Evolutionary conservation across 2,797 vertebrate species (phyloP), one percentile per base, ranked within the genome.

Genomic region (Peromyscus aztecus): DNA sequence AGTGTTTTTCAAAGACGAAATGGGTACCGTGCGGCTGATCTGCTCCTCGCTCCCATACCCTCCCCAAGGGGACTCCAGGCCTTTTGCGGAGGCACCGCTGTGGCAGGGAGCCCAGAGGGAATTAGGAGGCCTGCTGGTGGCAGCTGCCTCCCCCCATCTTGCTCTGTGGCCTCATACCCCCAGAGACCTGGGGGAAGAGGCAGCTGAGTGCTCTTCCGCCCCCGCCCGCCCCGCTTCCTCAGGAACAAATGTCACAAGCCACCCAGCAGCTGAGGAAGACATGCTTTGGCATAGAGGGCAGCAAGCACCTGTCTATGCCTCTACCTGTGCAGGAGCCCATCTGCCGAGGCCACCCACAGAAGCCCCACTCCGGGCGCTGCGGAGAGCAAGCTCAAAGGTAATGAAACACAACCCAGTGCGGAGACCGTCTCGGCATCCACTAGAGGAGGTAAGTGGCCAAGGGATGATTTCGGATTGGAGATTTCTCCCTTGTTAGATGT

Each of bases 331-430:
- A 0, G 1, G 10, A 49, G 21, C n/a, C 31, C n/a, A 24, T 16
- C 52, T 55, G 49, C 83, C 5, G 12, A 61, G 29, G 4, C 27
- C 16, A 1, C n/a, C 49, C 46, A 59, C 63, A 43, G 86, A 49
- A 93, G 94, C 69, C 65, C 90, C 83, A 92, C 92, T 84, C 52
- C 31, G 0, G 6, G 11, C 3, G 34, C 8, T 5, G 65, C 93
- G 84, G 67, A 94, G 55, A 88, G 1, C 73, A 13, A 49, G 55
- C 52, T 84, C 96, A 85, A 63, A 40, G 86, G 81, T 90, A 96
- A 97, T 91, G 93, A 94, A 77, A 77, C 86, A 27, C 93, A 97
- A 97, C 59, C 17, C 43, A 1, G 97, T 84, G 52, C 14, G 90
- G 80, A 52, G 76, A 78, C 81, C 34, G 12, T 71, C 89, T 77